phyloP scores from a whole-genome alignment of 2,888 invertebrate genomes.

The Parnassius mnemosyne region DNA sequence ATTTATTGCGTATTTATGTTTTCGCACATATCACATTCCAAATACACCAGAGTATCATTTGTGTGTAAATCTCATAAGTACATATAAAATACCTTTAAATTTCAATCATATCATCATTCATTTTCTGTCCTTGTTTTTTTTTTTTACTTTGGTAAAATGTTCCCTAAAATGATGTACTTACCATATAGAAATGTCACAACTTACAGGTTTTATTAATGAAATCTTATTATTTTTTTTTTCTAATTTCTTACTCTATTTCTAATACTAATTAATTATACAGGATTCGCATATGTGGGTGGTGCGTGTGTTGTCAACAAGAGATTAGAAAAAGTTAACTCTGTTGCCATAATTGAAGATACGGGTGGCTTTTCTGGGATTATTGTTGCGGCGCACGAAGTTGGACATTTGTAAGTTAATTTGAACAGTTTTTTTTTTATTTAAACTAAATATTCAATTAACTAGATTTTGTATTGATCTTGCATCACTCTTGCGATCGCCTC shows the following conservation, averaged over 20 bases:
- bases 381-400: conserved; percentile 97
- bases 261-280: conserved; percentile 67
- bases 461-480: no score
- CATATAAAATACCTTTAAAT: background rate
- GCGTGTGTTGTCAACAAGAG: conserved; percentile 97
- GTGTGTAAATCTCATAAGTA: background rate
- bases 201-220: background rate
- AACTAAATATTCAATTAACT: no score
- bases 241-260: background rate
- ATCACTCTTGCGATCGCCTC: no score
- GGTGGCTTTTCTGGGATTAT: conserved; percentile 98
- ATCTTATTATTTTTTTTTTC: background rate
- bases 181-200: background rate
- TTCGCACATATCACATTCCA: background rate
- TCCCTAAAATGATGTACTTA: background rate
- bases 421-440: no score
- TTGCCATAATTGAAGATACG: conserved; percentile 97
- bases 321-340: conserved; percentile 96
- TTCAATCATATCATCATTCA: conserved; percentile 3
- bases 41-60: conserved; percentile 2
- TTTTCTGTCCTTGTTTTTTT: conserved; percentile 8
- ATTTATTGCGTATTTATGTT: conserved; percentile 14
- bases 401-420: conserved; percentile 90
- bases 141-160: background rate
- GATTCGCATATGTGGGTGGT: conserved; percentile 97